Evolutionary conservation across 2,888 invertebrate species (phyloP).

Genomic region (Sarcophaga variegata): DNA sequence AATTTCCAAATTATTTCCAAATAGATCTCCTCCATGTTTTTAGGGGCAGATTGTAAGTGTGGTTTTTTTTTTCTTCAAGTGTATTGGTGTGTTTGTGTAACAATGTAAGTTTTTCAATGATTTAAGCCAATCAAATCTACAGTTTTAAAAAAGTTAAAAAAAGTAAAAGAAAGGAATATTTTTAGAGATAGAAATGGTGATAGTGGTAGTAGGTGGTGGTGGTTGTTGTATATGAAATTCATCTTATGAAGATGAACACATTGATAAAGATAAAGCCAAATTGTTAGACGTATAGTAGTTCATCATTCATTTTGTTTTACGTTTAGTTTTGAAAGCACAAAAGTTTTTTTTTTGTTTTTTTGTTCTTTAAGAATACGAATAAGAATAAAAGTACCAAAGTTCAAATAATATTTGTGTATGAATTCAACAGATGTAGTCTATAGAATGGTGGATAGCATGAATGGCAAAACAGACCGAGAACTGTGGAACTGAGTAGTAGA

Average conservation of each 20-base stretch:
- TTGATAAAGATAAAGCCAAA: slow-evolving; percentile 53
- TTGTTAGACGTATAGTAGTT: neutral
- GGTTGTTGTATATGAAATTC: slow-evolving; percentile 2
- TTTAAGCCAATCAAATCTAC: slow-evolving; percentile 62
- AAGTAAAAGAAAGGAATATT: neutral
- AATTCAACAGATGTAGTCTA: neutral
- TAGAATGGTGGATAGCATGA: neutral
- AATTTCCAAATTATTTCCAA: slow-evolving; percentile 28
- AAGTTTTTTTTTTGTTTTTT: neutral
- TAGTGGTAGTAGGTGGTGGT: neutral
- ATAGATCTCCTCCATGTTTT: slow-evolving; percentile 43
- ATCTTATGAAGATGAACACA: slow-evolving; percentile 4
- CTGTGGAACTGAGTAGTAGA: neutral
- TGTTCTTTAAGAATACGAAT: too few species aligned
- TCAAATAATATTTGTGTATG: too few species aligned
- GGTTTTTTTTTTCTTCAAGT: slow-evolving; percentile 26
- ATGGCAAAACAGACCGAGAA: slow-evolving; percentile 16
- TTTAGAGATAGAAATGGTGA: neutral
- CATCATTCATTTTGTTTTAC: neutral
- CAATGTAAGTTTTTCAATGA: slow-evolving; percentile 60
- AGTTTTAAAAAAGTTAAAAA: neutral
- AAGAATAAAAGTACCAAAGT: too few species aligned
- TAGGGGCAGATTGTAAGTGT: neutral
- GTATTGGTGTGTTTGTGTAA: slow-evolving; percentile 49
- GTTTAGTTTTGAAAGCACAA: slow-evolving; percentile 48